Evolutionary conservation across 2,797 vertebrate genomes (phyloP).

Genomic region (Lagorchestes hirsutus): DNA sequence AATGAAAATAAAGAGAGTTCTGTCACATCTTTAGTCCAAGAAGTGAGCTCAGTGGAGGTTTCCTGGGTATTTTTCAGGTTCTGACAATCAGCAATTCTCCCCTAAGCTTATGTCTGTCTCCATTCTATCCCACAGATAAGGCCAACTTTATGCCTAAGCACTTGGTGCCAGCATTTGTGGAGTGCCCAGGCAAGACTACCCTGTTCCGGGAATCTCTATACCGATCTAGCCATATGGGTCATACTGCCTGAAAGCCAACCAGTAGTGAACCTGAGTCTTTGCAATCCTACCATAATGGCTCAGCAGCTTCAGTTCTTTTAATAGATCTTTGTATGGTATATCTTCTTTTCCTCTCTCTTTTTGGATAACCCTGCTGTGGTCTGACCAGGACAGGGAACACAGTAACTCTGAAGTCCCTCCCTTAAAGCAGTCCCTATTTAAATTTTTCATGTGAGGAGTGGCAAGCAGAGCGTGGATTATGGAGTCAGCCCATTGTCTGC

Average conservation of each 20-base stretch:
- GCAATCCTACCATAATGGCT: not conserved
- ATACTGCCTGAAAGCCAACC: not conserved
- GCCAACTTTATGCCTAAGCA: not conserved
- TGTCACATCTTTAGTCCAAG: not conserved
- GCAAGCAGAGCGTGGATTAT: not conserved
- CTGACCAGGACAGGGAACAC: not conserved
- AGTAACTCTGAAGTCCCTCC: not conserved
- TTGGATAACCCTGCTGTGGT: not conserved
- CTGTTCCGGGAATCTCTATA: not conserved
- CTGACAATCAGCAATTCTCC: not conserved
- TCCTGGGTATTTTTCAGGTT: not conserved
- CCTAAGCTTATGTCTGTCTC: not conserved
- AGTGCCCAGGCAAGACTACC: not conserved
- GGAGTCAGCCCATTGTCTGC: accelerated
- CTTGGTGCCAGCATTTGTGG: not conserved
- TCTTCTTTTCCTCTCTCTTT: not conserved
- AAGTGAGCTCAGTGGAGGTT: not conserved
- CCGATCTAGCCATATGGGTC: not conserved
- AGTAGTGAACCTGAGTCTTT: not conserved
- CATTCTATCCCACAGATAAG: not conserved
- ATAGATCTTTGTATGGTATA: not conserved
- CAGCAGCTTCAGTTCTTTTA: not conserved
- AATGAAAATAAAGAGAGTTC: not conserved
- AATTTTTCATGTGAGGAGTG: accelerated
- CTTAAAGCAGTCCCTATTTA: not conserved